Evolutionary conservation across 1,140 invertebrate species (phyloP).

Genomic region (Globodera ellingtonae): DNA sequence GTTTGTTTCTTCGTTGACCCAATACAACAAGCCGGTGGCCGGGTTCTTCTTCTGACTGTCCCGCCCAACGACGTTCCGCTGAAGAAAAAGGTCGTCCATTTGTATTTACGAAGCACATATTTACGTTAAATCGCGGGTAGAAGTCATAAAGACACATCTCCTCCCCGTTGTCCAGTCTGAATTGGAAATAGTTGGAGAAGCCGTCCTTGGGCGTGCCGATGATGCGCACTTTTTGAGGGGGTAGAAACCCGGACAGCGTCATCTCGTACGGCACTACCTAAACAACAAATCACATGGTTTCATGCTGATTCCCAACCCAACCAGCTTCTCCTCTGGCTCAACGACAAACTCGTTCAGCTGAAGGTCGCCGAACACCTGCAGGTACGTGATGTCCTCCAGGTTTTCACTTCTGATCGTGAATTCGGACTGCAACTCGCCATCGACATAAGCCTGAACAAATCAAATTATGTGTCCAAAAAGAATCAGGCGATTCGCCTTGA

Average conservation of each 20-base stretch:
- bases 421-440: background rate
- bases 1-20: background rate
- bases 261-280: background rate
- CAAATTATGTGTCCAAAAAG: background rate
- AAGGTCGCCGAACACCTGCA: background rate
- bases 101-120: background rate
- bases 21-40: background rate
- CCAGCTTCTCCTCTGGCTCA: slow-evolving; percentile 2
- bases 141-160: background rate
- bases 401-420: background rate
- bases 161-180: background rate
- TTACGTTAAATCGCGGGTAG: slow-evolving; percentile 1
- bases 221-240: background rate
- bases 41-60: background rate
- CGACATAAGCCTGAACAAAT: background rate
- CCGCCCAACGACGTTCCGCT: background rate
- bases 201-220: background rate
- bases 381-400: background rate
- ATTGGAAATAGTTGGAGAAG: slow-evolving; percentile 2
- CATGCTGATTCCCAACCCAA: background rate
- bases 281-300: background rate
- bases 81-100: background rate
- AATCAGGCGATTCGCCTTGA: background rate
- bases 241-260: background rate
- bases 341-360: background rate